phyloP scores from a whole-genome alignment of 2,797 vertebrate genomes.

The Rhinoraja longicauda region DNA sequence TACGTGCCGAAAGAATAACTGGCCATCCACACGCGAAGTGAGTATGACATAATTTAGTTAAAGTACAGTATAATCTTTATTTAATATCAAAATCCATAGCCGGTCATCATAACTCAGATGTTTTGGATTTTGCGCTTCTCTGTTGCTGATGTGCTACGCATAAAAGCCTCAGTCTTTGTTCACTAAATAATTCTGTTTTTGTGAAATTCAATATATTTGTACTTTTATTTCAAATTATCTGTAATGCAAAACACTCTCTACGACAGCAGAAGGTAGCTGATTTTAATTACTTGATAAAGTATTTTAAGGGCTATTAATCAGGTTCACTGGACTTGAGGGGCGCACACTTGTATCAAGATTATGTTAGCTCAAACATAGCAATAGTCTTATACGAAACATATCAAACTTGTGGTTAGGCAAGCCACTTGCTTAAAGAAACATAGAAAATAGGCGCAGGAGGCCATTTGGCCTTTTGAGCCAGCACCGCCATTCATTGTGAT shows the following conservation, averaged over 20 bases:
- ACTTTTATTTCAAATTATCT: background rate
- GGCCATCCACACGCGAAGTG: background rate
- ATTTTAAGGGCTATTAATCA: too few species aligned
- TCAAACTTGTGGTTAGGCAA: background rate
- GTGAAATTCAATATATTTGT: background rate
- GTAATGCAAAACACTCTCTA: background rate
- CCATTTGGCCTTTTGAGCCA: too few species aligned
- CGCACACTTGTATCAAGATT: background rate
- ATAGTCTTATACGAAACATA: background rate
- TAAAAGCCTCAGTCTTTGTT: background rate
- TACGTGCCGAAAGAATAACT: background rate
- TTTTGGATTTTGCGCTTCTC: background rate
- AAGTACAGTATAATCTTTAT: too few species aligned
- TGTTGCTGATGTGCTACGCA: background rate
- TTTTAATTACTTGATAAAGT: background rate
- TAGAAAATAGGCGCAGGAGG: too few species aligned
- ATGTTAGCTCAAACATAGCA: background rate
- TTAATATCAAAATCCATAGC: too few species aligned
- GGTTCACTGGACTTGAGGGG: background rate
- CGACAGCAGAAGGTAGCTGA: background rate
- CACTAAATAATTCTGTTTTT: background rate
- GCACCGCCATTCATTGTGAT: too few species aligned
- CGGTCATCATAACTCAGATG: background rate
- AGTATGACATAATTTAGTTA: background rate
- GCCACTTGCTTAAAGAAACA: too few species aligned